A percentile compares a stretch with the other conserved stretches of the same genome.
phyloP scores from a whole-genome alignment of 2,888 invertebrate genomes.

The Phaedon cochleariae region DNA sequence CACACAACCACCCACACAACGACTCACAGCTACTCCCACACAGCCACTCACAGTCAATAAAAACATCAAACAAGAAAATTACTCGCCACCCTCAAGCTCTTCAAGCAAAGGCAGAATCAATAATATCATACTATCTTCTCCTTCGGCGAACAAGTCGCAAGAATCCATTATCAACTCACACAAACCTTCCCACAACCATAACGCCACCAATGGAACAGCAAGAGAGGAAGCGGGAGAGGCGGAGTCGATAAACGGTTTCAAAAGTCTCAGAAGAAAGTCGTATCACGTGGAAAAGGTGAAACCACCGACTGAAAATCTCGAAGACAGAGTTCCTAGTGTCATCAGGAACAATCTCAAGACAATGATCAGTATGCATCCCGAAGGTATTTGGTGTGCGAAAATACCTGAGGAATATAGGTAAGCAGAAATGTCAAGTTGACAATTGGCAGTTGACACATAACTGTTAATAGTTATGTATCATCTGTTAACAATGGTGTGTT shows the following conservation, averaged over 20 bases:
- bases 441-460: too few species aligned
- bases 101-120: neutral
- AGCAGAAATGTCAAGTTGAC: slow-evolving; percentile 27
- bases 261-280: neutral
- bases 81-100: neutral
- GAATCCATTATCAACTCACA: too few species aligned
- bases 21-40: too few species aligned
- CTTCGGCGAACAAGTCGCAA: neutral
- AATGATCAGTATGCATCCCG: slow-evolving; percentile 58
- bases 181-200: neutral
- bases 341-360: slow-evolving; percentile 51
- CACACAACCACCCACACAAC: neutral
- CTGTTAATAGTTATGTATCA: too few species aligned
- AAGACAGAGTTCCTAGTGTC: slow-evolving; percentile 45
- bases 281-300: neutral
- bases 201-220: too few species aligned
- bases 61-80: neutral
- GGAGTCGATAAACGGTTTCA: neutral
- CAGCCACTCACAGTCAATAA: too few species aligned
- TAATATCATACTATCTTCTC: neutral
- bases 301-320: slow-evolving; percentile 18
- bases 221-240: neutral
- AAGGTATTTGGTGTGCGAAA: slow-evolving; percentile 64
- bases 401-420: slow-evolving; percentile 60
- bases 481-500: too few species aligned